These are phyloP conservation scores for Drosophila niveifrons DNA, from an alignment of 2,888 invertebrate species.

Conservation along the genomic window DNA sequence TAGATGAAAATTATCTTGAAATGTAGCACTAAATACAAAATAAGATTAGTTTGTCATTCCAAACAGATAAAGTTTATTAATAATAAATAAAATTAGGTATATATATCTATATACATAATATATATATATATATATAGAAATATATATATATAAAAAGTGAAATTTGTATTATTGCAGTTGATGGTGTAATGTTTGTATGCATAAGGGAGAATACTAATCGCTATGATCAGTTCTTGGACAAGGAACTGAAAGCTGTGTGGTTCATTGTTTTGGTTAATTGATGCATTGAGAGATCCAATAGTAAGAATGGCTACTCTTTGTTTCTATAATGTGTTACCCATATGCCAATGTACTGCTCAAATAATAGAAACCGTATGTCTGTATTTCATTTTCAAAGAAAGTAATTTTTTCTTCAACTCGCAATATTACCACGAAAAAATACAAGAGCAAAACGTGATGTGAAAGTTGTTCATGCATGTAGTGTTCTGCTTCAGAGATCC, in stretches of 20 bases:
- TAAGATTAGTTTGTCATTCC: slow-evolving; percentile 61
- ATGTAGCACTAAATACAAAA: slow-evolving; percentile 55
- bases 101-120: slow-evolving; percentile 15
- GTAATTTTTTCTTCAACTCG: slow-evolving; percentile 9
- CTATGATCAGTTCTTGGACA: no score
- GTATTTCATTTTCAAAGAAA: slow-evolving; percentile 18
- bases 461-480: slow-evolving; percentile 32
- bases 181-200: no score
- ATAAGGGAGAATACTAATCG: no score
- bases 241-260: no score
- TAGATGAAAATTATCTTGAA: slow-evolving; percentile 53
- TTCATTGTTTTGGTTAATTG: neutral
- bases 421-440: slow-evolving; percentile 1
- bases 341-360: neutral
- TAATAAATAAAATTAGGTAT: slow-evolving; percentile 54
- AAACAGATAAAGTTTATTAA: slow-evolving; percentile 54
- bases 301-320: neutral
- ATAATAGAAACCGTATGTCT: neutral
- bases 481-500: slow-evolving; percentile 29
- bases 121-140: slow-evolving; percentile 33
- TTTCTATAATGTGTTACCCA: neutral
- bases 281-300: neutral
- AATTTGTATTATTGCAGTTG: neutral
- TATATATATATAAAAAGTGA: slow-evolving; percentile 8
- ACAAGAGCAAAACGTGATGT: slow-evolving; percentile 18